phyloP scores from a whole-genome alignment of 2,113 vertebrate genomes.

The Tinamus guttatus region DNA sequence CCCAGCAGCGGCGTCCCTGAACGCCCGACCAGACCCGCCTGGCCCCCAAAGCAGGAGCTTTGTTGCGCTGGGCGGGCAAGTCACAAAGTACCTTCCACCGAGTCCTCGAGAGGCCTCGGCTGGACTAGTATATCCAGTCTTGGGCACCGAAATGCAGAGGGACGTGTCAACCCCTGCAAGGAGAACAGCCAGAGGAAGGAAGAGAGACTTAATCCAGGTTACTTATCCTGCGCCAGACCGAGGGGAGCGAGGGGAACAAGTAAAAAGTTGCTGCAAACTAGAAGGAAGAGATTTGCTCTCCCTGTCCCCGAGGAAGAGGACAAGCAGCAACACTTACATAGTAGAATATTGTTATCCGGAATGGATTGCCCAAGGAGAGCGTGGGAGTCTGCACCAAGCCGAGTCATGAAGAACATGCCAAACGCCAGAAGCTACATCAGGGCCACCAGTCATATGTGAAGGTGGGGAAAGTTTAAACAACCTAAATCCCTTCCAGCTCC shows the following conservation, averaged over 20 bases:
- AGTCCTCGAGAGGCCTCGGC: rapidly evolving
- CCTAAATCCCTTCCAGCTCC: not conserved
- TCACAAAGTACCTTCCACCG: not conserved
- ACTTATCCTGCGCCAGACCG: not conserved
- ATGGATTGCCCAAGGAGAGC: not conserved
- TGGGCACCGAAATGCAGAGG: not conserved
- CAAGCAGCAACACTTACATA: not conserved
- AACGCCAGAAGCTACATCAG: constrained; percentile 18
- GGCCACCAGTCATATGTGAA: not conserved
- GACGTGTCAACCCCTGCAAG: not conserved
- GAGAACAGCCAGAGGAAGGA: not conserved
- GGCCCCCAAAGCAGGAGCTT: not conserved
- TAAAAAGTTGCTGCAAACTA: not conserved
- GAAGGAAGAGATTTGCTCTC: not conserved
- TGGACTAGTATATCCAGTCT: rapidly evolving
- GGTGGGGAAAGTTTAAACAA: not conserved
- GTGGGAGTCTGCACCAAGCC: not conserved
- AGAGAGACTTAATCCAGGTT: not conserved
- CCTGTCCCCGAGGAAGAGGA: not conserved
- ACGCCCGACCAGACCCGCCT: not conserved
- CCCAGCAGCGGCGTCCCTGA: not conserved
- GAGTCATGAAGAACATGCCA: not conserved
- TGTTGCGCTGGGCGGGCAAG: too few relatives aligned
- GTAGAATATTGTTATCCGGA: not conserved
- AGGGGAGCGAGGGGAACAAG: not conserved